Base-by-base conservation (phyloP, 2,113 vertebrate genomes). In the Passer montanus region DNA sequence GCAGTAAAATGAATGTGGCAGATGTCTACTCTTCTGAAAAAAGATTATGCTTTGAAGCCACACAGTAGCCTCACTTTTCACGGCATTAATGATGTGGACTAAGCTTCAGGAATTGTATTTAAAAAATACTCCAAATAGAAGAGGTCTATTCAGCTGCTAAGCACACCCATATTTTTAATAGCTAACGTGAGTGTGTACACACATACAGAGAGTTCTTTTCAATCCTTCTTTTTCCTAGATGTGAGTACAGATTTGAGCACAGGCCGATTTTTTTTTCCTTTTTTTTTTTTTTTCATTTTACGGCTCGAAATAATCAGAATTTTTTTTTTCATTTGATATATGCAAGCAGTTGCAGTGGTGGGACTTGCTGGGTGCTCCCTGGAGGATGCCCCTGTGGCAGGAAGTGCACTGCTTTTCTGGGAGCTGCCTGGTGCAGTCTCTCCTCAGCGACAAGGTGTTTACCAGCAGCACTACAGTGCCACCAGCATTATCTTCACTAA, bases 41-140 rank as follows among this genome's bases (percentile, higher is more conserved):
- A 92, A 93, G 83, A 92, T 94, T 74, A 75, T 23, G 52, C 90
- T 97, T 95, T 93, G 96, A 95, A 90, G 95, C 56, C 69, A 75
- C 69, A 55, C 86, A 69, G 90, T 86, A 87, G 68, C 90, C 86
- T 92, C 49, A 41, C 84, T 94, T 95, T 78, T 90, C 69, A 82
- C 10, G 12, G 60, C 77, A 76, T 90, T 96, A 90, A 95, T 90
- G 83, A 81, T 92, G 49, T 68, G 76, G 68, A 95, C 95, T 93
- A 90, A 93, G 86, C 83, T 92, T 94, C 67, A 49, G 59, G 76
- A 96, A 96, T 94, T 89, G 72, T 89, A 78, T 92, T 92, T 90
- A n/a, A 95, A 88, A 91, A 93, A 90, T 81, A 87, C 76, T 96
- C 92, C 53, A 94, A 66, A 87, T 84, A 79, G 88, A 89, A 93